These are phyloP conservation scores for Bungarus multicinctus DNA, from an alignment of 2,113 vertebrate genomes.

Conservation along the genomic window DNA sequence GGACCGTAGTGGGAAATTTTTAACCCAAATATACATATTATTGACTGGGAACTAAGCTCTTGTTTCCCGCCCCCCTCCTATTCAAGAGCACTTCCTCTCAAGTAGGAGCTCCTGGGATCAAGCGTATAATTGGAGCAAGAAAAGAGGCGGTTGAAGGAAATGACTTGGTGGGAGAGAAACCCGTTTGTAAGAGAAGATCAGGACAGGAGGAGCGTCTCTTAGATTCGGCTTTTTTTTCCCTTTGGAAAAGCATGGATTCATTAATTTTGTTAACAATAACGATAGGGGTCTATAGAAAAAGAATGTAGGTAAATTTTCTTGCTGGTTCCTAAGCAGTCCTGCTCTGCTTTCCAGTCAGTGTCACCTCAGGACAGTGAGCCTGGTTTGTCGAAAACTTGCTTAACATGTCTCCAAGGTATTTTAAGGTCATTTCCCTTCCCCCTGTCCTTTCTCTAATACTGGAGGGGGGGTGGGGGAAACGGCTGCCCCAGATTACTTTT, in stretches of 20 bases:
- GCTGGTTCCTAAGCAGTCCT: neutral
- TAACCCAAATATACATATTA: neutral
- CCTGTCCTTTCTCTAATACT: neutral
- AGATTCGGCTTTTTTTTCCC: neutral
- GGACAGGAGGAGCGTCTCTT: neutral
- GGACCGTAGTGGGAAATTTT: neutral
- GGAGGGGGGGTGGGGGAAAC: neutral
- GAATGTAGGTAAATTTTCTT: neutral
- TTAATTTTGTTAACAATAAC: constrained; percentile 2
- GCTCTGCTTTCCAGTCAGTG: constrained; percentile 17
- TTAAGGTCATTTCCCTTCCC: constrained; percentile 33
- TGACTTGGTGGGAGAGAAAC: neutral
- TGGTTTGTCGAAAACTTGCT: neutral
- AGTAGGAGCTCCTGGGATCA: neutral
- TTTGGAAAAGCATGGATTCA: constrained; percentile 11
- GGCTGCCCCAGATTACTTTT: constrained; percentile 2
- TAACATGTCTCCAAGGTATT: neutral
- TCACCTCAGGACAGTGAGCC: constrained; percentile 46
- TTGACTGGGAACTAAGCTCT: neutral
- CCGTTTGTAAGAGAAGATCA: neutral
- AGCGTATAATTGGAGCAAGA: neutral
- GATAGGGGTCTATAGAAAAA: constrained; percentile 15
- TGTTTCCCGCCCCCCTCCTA: neutral
- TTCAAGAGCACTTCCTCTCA: neutral
- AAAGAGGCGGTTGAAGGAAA: neutral